These are phyloP conservation scores for Acanthiza pusilla DNA, from an alignment of 2,797 vertebrate species.

Conservation along the genomic window DNA sequence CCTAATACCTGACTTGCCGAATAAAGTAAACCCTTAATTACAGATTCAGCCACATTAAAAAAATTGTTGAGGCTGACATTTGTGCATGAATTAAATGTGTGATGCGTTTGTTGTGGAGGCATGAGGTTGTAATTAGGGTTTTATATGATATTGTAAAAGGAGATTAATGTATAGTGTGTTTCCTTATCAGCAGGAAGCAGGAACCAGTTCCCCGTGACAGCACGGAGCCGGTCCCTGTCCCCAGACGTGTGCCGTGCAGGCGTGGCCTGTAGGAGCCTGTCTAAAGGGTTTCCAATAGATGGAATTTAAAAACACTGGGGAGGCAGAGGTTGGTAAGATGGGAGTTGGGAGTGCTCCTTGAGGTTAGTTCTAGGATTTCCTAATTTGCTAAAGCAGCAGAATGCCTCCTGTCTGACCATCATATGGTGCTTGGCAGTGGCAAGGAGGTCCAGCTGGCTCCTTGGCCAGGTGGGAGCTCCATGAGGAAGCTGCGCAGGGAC, in stretches of 20 bases:
- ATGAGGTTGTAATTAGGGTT: constrained; percentile 44
- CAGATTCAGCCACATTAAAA: neutral
- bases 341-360: neutral
- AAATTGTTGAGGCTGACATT: neutral
- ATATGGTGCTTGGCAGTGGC: neutral
- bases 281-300: neutral
- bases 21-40: constrained; percentile 8
- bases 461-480: neutral
- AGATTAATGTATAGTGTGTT: constrained; percentile 2
- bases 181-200: constrained; percentile 29
- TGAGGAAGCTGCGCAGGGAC: neutral
- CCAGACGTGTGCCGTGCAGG: neutral
- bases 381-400: neutral
- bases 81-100: neutral
- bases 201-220: neutral
- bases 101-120: neutral
- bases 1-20: neutral
- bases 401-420: neutral
- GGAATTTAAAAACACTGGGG: neutral
- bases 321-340: neutral
- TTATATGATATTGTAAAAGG: neutral
- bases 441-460: neutral
- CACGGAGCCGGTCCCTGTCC: rapidly evolving
- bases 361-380: neutral
- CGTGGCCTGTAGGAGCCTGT: neutral